Conservation (phyloP, 2,888 invertebrate species). For the Lepidochrysops patricia region DNA sequence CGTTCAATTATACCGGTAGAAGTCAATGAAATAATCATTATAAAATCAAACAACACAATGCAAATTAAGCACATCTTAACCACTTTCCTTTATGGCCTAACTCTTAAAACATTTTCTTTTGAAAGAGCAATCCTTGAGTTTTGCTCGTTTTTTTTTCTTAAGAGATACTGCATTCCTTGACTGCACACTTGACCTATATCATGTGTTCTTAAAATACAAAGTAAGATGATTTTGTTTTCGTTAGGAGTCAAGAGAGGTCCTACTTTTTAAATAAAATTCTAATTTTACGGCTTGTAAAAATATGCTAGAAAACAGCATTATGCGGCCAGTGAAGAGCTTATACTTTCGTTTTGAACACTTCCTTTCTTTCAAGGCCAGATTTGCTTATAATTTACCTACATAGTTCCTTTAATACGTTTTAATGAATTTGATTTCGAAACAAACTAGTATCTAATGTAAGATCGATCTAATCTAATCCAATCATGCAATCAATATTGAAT, state of each 20-base stretch:
- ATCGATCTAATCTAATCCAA: too few species aligned
- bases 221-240: background rate
- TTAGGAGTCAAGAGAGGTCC: background rate
- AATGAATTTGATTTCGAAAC: too few species aligned
- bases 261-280: background rate
- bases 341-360: background rate
- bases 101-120: background rate
- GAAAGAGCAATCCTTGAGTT: background rate
- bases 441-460: too few species aligned
- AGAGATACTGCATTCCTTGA: background rate
- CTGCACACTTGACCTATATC: background rate
- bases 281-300: background rate
- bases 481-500: too few species aligned
- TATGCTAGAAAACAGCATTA: background rate
- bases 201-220: constrained; percentile 1
- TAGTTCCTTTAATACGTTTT: too few species aligned
- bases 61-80: background rate
- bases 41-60: too few species aligned
- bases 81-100: background rate
- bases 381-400: too few species aligned
- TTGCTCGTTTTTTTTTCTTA: background rate
- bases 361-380: too few species aligned
- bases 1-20: too few species aligned
- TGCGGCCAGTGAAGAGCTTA: background rate
- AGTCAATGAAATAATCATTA: too few species aligned